phyloP scores from a whole-genome alignment of 2,888 invertebrate species.

The Eulithis testata region DNA sequence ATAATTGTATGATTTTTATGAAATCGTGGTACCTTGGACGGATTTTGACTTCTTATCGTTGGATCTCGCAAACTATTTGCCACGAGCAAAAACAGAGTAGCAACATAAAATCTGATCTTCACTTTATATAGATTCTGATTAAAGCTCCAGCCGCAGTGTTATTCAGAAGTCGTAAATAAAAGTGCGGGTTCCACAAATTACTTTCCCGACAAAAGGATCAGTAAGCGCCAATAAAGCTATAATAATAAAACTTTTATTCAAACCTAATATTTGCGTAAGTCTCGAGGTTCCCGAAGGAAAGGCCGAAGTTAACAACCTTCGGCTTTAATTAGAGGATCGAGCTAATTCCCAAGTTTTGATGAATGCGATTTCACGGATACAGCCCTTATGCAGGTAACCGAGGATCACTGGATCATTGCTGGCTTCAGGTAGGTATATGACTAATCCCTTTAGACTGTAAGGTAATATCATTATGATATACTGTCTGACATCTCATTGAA shows the following conservation, averaged over 20 bases:
- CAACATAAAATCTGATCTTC: neutral
- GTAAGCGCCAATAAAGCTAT: conserved; percentile 65
- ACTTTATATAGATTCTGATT: conserved; percentile 12
- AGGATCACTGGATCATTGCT: conserved; percentile 19
- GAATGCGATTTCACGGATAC: conserved; percentile 79
- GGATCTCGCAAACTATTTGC: too few relatives aligned
- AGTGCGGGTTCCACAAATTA: conserved; percentile 34
- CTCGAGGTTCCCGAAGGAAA: conserved; percentile 55
- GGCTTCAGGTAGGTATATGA: neutral
- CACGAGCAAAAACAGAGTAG: too few relatives aligned
- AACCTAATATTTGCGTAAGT: conserved; percentile 76
- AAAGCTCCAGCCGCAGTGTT: conserved; percentile 9
- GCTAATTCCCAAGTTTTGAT: conserved; percentile 82
- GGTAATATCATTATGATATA: too few relatives aligned
- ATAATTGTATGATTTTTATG: too few relatives aligned
- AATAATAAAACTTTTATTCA: conserved; percentile 75
- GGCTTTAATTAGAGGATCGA: conserved; percentile 79
- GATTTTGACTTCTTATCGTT: too few relatives aligned
- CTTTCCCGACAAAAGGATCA: conserved; percentile 42
- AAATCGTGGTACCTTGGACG: too few relatives aligned
- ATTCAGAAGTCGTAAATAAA: conserved; percentile 37
- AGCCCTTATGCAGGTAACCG: conserved; percentile 44
- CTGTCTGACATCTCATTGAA: too few relatives aligned
- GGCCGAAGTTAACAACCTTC: conserved; percentile 70
- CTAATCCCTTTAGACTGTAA: too few relatives aligned